A percentile compares a stretch with the other conserved stretches of the same genome.
Conservation (phyloP, 2,888 invertebrate species). For the Sympetrum striolatum region DNA sequence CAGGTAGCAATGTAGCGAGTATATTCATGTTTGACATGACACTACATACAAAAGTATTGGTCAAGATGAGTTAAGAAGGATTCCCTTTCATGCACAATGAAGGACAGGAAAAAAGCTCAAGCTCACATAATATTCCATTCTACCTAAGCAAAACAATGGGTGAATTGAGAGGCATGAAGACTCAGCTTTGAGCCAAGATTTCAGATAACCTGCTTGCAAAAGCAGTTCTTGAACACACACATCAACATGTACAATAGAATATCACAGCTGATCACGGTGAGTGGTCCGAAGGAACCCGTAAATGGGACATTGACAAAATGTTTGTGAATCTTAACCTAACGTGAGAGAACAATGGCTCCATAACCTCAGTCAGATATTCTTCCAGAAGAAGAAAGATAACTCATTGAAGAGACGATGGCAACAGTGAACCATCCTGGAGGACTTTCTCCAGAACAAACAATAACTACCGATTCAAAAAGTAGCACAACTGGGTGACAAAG, state of each 20-base stretch:
- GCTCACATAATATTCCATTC: not conserved
- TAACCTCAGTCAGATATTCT: constrained; percentile 1
- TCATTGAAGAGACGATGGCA: not conserved
- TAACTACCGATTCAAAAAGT: not conserved
- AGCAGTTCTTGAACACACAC: constrained; percentile 19
- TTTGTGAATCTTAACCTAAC: not conserved
- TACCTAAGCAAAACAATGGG: constrained; percentile 14
- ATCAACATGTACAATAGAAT: constrained; percentile 40
- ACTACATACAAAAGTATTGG: constrained; percentile 42
- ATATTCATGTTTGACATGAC: constrained; percentile 27
- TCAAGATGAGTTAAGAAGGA: not conserved
- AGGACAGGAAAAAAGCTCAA: not conserved
- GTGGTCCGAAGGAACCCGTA: constrained; percentile 36
- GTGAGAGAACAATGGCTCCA: constrained; percentile 10
- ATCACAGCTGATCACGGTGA: constrained; percentile 41
- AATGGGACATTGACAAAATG: constrained; percentile 9
- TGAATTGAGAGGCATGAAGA: constrained; percentile 11
- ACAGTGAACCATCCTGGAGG: not conserved
- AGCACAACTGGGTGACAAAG: not conserved
- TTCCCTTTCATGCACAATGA: constrained; percentile 14
- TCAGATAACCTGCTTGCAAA: constrained; percentile 1
- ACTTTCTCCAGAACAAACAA: not conserved
- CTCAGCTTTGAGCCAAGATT: constrained; percentile 24
- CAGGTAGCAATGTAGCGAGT: constrained; percentile 41
- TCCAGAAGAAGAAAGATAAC: not conserved